Conservation (phyloP, 2,113 vertebrate genomes). For the Mobula birostris region DNA sequence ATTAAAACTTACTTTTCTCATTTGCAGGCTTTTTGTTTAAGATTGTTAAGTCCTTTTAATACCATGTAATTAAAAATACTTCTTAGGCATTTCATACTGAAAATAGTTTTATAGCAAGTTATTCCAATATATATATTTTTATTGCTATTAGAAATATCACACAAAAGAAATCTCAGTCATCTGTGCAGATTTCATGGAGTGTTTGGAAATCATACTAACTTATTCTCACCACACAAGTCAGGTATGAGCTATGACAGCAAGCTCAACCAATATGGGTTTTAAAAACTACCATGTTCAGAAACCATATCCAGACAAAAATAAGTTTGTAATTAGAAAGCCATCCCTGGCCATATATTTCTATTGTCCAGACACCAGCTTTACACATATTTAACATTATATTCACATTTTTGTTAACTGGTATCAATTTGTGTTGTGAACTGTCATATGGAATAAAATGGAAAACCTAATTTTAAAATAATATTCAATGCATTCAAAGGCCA, state of each 20-base stretch:
- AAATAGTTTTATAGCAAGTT: background rate
- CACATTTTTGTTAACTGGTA: background rate
- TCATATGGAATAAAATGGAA: constrained; percentile 1
- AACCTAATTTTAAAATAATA: background rate
- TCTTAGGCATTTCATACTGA: background rate
- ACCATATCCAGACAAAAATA: background rate
- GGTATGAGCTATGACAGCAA: background rate
- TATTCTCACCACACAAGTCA: background rate
- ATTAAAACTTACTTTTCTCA: background rate
- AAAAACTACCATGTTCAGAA: background rate
- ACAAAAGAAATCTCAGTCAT: background rate
- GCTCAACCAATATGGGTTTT: background rate
- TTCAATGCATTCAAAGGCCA: background rate
- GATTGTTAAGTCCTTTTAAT: background rate
- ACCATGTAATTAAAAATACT: background rate
- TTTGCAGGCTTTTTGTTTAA: background rate
- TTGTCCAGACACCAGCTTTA: background rate
- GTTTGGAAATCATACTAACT: background rate
- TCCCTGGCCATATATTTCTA: background rate
- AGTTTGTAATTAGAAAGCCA: background rate
- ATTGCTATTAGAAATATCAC: background rate
- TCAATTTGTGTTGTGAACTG: background rate
- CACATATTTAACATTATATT: constrained; percentile 2
- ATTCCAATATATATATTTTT: background rate
- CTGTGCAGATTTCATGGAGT: background rate